These are phyloP conservation scores for Hydropsyche tenuis DNA, from an alignment of 1,140 invertebrate genomes.

Conservation along the genomic window DNA sequence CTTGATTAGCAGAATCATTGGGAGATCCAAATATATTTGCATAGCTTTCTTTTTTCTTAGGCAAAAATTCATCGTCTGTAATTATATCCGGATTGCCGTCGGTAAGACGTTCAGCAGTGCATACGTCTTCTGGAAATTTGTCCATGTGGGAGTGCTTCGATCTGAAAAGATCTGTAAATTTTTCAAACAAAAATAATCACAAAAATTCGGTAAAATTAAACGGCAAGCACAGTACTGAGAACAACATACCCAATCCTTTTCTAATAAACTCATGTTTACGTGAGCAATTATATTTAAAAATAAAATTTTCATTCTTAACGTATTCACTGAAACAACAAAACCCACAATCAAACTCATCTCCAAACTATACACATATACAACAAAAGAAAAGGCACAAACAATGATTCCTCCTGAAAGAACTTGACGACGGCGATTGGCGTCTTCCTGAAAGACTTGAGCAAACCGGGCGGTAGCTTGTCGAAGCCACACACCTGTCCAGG, in stretches of 20 bases:
- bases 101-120: conserved; percentile 71
- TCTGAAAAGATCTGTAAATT: conserved; percentile 64
- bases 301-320: conserved; percentile 73
- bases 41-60: conserved; percentile 65
- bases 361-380: conserved; percentile 26
- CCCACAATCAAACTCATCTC: background rate
- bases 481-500: conserved; percentile 75
- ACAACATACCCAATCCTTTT: conserved; percentile 77
- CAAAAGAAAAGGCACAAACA: conserved; percentile 60
- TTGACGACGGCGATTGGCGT: conserved; percentile 78
- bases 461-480: conserved; percentile 67
- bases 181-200: no score
- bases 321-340: conserved; percentile 68
- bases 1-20: conserved; percentile 54
- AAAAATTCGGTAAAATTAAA: no score
- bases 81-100: conserved; percentile 72
- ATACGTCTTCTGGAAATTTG: conserved; percentile 76
- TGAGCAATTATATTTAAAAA: conserved; percentile 77
- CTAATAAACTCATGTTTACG: conserved; percentile 81
- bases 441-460: conserved; percentile 70
- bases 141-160: conserved; percentile 71
- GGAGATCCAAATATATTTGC: conserved; percentile 65
- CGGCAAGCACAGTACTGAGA: no score
- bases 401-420: conserved; percentile 82
- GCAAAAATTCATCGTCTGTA: conserved; percentile 66